Percentiles rank a stretch among this genome's conserved stretches.
phyloP scores from a whole-genome alignment of 1,140 invertebrate species.

The Manduca sexta region DNA sequence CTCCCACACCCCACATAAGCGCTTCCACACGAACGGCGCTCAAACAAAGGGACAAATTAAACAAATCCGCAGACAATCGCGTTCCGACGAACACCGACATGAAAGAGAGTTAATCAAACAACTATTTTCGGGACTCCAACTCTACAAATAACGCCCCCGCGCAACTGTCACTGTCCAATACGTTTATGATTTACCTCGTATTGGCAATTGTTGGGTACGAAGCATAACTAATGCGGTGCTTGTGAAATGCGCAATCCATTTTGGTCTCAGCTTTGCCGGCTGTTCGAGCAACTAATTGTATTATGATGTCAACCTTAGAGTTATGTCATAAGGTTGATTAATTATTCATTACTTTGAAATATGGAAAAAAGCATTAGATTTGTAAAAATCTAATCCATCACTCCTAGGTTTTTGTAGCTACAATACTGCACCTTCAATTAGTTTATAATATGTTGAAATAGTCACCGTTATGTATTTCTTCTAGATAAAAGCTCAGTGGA shows the following conservation, averaged over 20 bases:
- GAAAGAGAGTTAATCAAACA: constrained; percentile 70
- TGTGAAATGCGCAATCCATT: constrained; percentile 52
- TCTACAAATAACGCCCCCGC: constrained; percentile 57
- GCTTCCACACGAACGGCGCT: constrained; percentile 56
- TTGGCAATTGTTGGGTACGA: constrained; percentile 20
- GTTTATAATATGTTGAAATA: no score
- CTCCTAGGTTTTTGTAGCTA: no score
- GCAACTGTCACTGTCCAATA: constrained; percentile 53
- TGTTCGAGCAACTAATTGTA: constrained; percentile 16
- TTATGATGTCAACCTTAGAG: constrained; percentile 8
- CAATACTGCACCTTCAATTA: no score
- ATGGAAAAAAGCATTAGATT: no score
- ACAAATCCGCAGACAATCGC: constrained; percentile 66
- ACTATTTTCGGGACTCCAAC: constrained; percentile 46
- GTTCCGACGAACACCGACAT: constrained; percentile 55
- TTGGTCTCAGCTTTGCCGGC: constrained; percentile 49
- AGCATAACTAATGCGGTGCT: constrained; percentile 41
- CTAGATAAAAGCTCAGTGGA: no score
- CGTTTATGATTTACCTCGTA: constrained; percentile 54
- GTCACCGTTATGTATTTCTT: no score
- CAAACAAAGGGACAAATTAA: constrained; percentile 70
- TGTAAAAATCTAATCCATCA: no score
- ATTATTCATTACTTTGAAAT: no score
- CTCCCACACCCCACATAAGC: constrained; percentile 39
- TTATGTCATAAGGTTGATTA: no score